Percentiles rank a stretch among this genome's conserved stretches.
These are phyloP conservation scores for Montipora sp. DNA, from an alignment of 64 coral and sea anemone species.

Conservation along the genomic window DNA sequence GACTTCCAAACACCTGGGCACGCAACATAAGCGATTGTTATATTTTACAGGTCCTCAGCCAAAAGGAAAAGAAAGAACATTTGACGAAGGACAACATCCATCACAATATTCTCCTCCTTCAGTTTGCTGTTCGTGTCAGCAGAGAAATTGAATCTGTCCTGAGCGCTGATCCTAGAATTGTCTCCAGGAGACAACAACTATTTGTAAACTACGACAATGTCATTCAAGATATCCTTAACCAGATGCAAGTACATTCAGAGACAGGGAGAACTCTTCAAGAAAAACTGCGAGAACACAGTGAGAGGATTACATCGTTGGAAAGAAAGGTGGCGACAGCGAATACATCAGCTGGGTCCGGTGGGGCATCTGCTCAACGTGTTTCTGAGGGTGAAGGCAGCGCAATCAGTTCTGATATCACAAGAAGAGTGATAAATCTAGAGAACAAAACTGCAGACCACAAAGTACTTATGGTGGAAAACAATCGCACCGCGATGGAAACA, in stretches of 20 bases:
- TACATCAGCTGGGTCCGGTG: background rate
- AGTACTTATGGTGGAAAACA: conserved; percentile 38
- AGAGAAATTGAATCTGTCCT: conserved; percentile 7
- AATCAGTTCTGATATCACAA: background rate
- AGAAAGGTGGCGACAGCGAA: conserved; percentile 14
- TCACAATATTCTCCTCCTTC: conserved; percentile 13
- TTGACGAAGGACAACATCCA: background rate
- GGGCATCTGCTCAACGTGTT: background rate
- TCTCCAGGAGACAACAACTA: background rate
- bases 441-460: conserved; percentile 51
- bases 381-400: background rate
- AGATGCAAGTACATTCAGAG: conserved; percentile 14
- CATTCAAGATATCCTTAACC: background rate
- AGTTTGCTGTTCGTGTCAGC: background rate
- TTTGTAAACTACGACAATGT: conserved; percentile 13
- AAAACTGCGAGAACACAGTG: conserved; percentile 18
- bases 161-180: background rate
- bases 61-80: conserved; percentile 26
- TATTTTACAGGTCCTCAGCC: background rate
- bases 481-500: background rate
- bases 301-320: conserved; percentile 16
- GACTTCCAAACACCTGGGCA: too few species aligned
- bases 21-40: too few species aligned
- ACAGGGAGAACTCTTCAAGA: conserved; percentile 6
- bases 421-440: conserved; percentile 36